Evolutionary conservation across 1,140 invertebrate species (phyloP), one percentile per base, ranked within the genome.

Genomic region (Mizuhopecten yessoensis): DNA sequence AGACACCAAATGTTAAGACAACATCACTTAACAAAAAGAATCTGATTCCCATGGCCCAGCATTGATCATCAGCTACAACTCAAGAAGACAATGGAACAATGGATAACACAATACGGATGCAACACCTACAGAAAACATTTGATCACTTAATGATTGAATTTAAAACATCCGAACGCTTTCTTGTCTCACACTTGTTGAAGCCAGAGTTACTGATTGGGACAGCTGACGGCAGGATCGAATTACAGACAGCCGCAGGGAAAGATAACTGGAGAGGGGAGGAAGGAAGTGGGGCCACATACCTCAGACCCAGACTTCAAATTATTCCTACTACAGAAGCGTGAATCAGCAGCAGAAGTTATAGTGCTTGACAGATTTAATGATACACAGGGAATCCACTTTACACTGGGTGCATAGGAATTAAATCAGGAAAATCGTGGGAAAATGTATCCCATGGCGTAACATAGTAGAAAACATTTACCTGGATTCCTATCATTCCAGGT

Each of bases 111-210:
- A 39, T 13, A 39, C 36, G 13, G n/a, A 5, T 39, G 13, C 36
- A 39, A 39, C 36, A 75, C 57, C 20, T 29, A 75, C 23, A 75
- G 23, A 75, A 75, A 29, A 75, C 57, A 75, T 29, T 75, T 75
- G 57, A 75, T 75, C 57, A 75, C 57, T 75, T 75, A 75, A 75
- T 75, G 57, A 75, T 75, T 75, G 23, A 75, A 75, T 75, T 75
- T 75, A 75, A 75, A 75, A 75, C 57, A 75, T 75, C 5, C 13
- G 36, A 39, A 45, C 17, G 15, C 29, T 75, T 75, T 29, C 23
- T 75, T n/a, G 57, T 75, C 57, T n/a, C 57, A 75, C 57, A 75
- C n/a, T 75, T 75, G 57, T 75, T 75, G 57, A 29, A 17, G 23
- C 23, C 17, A 17, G 23, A 75, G 57, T 75, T 20, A 75, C 23